phyloP scores from a whole-genome alignment of 2,113 vertebrate species.

The Boulengeromyrus knoepffleri region DNA sequence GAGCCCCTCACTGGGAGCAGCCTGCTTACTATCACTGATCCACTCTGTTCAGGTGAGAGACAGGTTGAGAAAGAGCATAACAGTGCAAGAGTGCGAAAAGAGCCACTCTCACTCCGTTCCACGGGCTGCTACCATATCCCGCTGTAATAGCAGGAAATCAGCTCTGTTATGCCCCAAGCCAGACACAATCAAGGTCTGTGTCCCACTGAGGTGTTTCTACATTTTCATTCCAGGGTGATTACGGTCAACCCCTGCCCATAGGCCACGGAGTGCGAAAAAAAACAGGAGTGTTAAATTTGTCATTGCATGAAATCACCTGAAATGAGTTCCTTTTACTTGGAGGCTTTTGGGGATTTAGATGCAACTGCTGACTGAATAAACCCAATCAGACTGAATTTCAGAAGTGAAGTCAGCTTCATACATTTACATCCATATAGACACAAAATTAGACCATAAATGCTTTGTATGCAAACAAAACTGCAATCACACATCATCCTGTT shows the following conservation, averaged over 20 bases:
- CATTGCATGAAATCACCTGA: constrained; percentile 17
- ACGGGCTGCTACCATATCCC: constrained; percentile 19
- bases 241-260: not conserved
- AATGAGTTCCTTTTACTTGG: constrained; percentile 1
- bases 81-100: not conserved
- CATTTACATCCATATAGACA: not conserved
- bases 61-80: not conserved
- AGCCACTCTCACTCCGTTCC: not conserved
- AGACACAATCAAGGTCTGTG: constrained; percentile 14
- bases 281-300: not conserved
- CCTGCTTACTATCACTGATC: not conserved
- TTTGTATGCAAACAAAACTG: not conserved
- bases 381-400: not conserved
- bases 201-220: constrained; percentile 9
- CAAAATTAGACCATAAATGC: not conserved
- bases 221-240: constrained; percentile 13
- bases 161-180: constrained; percentile 29
- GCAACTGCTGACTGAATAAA: not conserved
- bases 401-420: not conserved
- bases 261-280: not conserved
- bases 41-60: not conserved
- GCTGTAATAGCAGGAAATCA: constrained; percentile 41
- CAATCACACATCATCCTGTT: not conserved
- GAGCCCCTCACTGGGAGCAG: not conserved
- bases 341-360: not conserved